A percentile compares a stretch with the other conserved stretches of the same genome.
Conservation (phyloP, 2,888 invertebrate genomes). For the Celastrina argiolus region DNA sequence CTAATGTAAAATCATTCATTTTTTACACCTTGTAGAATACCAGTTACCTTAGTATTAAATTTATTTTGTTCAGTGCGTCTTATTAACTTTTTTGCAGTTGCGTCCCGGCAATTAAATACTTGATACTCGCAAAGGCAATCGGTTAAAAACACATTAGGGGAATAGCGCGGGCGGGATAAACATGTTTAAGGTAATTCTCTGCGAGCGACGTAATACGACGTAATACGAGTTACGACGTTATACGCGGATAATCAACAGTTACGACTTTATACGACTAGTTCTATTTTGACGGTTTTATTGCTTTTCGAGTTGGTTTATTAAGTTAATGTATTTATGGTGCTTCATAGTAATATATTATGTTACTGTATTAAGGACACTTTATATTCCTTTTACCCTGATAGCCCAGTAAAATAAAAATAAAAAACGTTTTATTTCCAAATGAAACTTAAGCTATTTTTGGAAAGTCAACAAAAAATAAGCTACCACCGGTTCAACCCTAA, state of each 20-base stretch:
- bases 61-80: too few species aligned
- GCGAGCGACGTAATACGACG: not conserved
- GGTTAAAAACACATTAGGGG: conserved; percentile 19
- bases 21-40: too few species aligned
- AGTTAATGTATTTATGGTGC: not conserved
- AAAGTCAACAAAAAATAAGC: too few species aligned
- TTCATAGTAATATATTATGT: not conserved
- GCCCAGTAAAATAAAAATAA: too few species aligned
- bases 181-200: conserved; percentile 7
- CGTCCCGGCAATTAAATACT: not conserved
- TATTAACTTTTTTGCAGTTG: not conserved
- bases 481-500: too few species aligned
- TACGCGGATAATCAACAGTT: conserved; percentile 24
- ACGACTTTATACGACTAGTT: conserved; percentile 5
- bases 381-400: too few species aligned
- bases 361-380: too few species aligned
- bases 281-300: not conserved
- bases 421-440: too few species aligned
- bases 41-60: too few species aligned
- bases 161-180: conserved; percentile 12
- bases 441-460: too few species aligned
- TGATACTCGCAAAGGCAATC: not conserved
- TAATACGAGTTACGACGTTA: conserved; percentile 2
- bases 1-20: too few species aligned
- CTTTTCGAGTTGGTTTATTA: not conserved